A percentile compares a stretch with the other conserved stretches of the same genome.
Conservation (phyloP, 2,797 vertebrate genomes). For the Basileuterus tristriatus region DNA sequence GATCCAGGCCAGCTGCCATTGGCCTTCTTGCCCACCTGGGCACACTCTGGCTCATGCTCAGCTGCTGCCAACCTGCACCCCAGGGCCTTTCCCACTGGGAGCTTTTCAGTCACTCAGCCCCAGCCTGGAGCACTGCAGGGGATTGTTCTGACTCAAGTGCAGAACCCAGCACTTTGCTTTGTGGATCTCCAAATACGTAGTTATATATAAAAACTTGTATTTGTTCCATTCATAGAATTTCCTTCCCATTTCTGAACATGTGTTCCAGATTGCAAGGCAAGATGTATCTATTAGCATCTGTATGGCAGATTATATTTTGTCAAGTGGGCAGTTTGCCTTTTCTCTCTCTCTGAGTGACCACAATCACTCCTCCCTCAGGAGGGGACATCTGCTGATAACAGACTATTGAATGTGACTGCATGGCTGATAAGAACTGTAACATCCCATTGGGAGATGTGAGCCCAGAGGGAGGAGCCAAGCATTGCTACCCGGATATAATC, state of each 20-base stretch:
- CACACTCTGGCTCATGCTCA: neutral
- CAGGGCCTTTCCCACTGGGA: neutral
- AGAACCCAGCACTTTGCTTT: neutral
- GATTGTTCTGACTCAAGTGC: neutral
- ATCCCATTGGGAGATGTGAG: too few relatives aligned
- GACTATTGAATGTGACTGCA: too few relatives aligned
- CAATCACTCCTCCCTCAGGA: too few relatives aligned
- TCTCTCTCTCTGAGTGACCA: too few relatives aligned
- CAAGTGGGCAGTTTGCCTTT: too few relatives aligned
- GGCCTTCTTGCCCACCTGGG: neutral
- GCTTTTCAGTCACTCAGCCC: neutral
- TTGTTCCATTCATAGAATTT: neutral
- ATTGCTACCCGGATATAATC: too few relatives aligned
- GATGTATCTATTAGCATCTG: too few relatives aligned
- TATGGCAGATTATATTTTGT: too few relatives aligned
- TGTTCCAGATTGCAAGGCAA: too few relatives aligned
- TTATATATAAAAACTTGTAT: neutral
- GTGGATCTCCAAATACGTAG: neutral
- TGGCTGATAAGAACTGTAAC: too few relatives aligned
- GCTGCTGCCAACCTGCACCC: neutral
- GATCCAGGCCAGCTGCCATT: accelerated
- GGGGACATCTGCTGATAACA: too few relatives aligned
- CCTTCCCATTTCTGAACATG: neutral
- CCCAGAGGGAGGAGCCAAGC: too few relatives aligned
- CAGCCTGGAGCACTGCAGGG: neutral